phyloP scores from a whole-genome alignment of 2,888 invertebrate species.

The Drosophila pseudotakahashii region DNA sequence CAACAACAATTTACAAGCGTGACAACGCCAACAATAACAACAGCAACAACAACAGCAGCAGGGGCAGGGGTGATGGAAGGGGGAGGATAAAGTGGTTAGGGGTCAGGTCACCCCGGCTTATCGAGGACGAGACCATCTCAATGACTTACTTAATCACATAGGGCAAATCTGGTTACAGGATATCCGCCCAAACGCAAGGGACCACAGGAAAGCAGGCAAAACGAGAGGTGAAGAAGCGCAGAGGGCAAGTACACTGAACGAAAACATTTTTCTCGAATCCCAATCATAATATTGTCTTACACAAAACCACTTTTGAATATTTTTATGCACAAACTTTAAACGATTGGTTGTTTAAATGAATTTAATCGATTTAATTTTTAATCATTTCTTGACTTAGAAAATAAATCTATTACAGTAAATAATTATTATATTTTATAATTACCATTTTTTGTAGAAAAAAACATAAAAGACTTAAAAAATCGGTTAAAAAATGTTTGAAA shows the following conservation, averaged over 20 bases:
- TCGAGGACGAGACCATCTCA: conserved; percentile 70
- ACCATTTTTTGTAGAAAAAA: too few species aligned
- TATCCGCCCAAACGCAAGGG: conserved; percentile 72
- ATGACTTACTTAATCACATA: conserved; percentile 81
- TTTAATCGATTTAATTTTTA: too few species aligned
- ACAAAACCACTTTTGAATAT: too few species aligned
- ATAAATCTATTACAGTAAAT: too few species aligned
- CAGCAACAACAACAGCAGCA: conserved; percentile 17
- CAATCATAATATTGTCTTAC: too few species aligned
- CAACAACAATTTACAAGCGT: conserved; percentile 49
- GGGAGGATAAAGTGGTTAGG: conserved; percentile 36
- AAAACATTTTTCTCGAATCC: background rate
- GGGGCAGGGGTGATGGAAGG: background rate
- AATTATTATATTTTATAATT: too few species aligned
- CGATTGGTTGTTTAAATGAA: too few species aligned
- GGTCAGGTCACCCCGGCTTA: conserved; percentile 58
- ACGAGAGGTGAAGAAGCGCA: conserved; percentile 23
- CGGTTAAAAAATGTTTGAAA: too few species aligned
- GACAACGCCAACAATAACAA: conserved; percentile 44
- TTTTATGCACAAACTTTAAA: too few species aligned
- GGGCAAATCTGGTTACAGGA: conserved; percentile 79
- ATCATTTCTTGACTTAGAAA: too few species aligned
- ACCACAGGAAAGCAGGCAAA: conserved; percentile 45
- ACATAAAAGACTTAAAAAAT: too few species aligned
- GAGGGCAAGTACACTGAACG: conserved; percentile 11